These are phyloP conservation scores for Poecilia gillii DNA, from an alignment of 2,797 vertebrate genomes.

Conservation along the genomic window DNA sequence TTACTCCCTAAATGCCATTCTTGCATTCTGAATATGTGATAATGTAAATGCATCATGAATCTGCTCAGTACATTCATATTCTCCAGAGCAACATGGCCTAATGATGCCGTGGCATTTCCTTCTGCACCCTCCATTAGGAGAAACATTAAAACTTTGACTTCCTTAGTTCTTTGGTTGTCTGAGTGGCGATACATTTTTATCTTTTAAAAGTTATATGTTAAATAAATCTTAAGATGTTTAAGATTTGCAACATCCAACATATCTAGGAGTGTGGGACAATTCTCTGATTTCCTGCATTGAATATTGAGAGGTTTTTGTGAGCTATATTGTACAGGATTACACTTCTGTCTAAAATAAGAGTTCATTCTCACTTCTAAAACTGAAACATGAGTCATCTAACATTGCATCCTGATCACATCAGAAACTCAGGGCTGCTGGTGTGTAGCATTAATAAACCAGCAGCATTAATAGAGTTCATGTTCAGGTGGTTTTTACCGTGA, in stretches of 20 bases:
- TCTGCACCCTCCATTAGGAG: background rate
- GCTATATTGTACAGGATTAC: background rate
- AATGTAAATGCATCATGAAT: constrained; percentile 17
- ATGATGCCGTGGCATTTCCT: constrained; percentile 27
- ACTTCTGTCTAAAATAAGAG: background rate
- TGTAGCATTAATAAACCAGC: background rate
- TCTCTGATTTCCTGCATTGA: background rate
- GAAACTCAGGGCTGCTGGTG: background rate
- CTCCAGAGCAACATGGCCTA: constrained; percentile 7
- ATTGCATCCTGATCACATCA: background rate
- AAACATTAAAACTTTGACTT: constrained; percentile 12
- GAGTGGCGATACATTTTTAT: background rate
- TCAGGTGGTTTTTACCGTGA: background rate
- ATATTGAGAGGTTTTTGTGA: background rate
- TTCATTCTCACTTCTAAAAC: background rate
- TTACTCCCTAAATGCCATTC: constrained; percentile 26
- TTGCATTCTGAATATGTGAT: constrained; percentile 13
- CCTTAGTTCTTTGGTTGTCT: background rate
- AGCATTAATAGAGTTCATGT: background rate
- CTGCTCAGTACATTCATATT: constrained; percentile 1
- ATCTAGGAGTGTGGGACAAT: background rate
- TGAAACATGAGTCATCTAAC: background rate
- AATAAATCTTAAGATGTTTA: background rate
- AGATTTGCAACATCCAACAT: background rate
- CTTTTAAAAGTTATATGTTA: background rate